A percentile compares a stretch with the other conserved stretches of the same genome.
Conservation (phyloP, 2,888 invertebrate species). For the Noctua fimbriata region DNA sequence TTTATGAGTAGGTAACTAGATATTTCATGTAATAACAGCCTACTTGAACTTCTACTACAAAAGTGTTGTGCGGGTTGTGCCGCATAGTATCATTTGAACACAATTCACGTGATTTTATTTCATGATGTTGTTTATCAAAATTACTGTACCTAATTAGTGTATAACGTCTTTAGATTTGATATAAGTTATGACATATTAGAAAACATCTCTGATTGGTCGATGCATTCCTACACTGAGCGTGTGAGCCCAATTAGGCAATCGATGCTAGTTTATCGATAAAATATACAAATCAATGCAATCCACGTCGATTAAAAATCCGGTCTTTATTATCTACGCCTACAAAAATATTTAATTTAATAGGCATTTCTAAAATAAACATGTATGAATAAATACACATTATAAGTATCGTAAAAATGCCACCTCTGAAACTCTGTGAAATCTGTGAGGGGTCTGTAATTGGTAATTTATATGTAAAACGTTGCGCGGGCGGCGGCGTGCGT, state of each 20-base stretch:
- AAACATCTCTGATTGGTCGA: constrained; percentile 34
- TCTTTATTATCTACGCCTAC: constrained; percentile 44
- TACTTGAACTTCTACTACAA: background rate
- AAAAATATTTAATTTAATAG: constrained; percentile 48
- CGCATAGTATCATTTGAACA: background rate
- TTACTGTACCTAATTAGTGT: constrained; percentile 1
- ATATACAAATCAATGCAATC: constrained; percentile 57
- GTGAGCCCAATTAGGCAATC: constrained; percentile 56
- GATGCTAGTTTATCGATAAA: constrained; percentile 59
- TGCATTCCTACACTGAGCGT: constrained; percentile 48
- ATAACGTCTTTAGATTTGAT: constrained; percentile 7
- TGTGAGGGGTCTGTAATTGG: constrained; percentile 77
- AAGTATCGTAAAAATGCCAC: constrained; percentile 69
- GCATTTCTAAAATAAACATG: constrained; percentile 52
- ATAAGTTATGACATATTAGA: constrained; percentile 27
- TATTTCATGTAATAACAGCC: background rate
- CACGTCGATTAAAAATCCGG: constrained; percentile 59
- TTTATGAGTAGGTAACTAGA: background rate
- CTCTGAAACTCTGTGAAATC: constrained; percentile 69
- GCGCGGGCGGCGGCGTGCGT: constrained; percentile 80
- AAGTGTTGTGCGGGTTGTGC: background rate
- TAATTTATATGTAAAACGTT: constrained; percentile 89
- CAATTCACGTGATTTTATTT: background rate
- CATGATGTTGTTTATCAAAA: constrained; percentile 2
- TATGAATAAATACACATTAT: constrained; percentile 51